Percentiles rank a stretch among this genome's conserved stretches.
Evolutionary conservation across 2,797 vertebrate species (phyloP).

Genomic region (Trematocara caparti): DNA sequence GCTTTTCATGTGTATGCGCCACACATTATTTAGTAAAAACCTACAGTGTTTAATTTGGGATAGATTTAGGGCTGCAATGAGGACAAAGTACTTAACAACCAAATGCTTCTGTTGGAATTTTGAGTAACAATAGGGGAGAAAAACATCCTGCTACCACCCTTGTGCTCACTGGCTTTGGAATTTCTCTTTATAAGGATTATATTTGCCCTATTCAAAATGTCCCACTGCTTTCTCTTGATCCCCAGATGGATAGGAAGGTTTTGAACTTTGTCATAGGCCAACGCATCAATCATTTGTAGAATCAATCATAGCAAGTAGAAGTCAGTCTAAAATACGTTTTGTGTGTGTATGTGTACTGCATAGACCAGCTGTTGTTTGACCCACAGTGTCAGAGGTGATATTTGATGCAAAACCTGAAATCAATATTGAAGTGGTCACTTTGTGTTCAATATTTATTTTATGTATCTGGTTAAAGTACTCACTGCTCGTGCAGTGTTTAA

Average conservation of each 20-base stretch:
- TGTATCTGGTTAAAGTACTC: neutral
- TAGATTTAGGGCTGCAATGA: neutral
- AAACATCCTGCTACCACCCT: neutral
- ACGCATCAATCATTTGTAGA: conserved; percentile 48
- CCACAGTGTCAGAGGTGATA: conserved; percentile 36
- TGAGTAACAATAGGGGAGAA: neutral
- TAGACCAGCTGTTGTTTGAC: conserved; percentile 44
- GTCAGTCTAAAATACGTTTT: neutral
- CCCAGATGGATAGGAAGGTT: conserved; percentile 41
- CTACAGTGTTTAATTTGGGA: neutral
- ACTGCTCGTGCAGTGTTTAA: neutral
- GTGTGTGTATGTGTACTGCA: neutral
- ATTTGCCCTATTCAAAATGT: conserved; percentile 7
- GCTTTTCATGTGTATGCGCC: neutral
- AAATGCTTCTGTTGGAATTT: neutral
- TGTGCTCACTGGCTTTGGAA: neutral
- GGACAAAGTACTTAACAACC: neutral
- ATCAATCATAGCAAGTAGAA: conserved; percentile 24
- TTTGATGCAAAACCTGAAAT: conserved; percentile 1
- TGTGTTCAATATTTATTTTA: neutral
- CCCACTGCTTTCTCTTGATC: conserved; percentile 24
- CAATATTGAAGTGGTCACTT: neutral
- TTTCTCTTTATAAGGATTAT: neutral
- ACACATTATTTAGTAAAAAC: neutral
- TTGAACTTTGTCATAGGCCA: conserved; percentile 47